phyloP scores from a whole-genome alignment of 2,888 invertebrate genomes.

The Leistus spinibarbis region DNA sequence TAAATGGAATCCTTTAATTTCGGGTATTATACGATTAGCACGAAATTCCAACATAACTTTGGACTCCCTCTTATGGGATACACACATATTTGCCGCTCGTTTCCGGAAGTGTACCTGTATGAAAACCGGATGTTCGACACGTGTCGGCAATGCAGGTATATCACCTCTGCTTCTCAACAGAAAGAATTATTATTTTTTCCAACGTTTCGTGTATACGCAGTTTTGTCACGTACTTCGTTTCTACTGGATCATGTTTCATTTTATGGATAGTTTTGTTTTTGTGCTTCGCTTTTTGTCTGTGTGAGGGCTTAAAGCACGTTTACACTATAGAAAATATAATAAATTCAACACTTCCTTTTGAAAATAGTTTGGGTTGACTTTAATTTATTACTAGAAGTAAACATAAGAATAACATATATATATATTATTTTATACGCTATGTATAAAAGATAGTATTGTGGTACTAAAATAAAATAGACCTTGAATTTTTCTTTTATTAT shows the following conservation, averaged over 20 bases:
- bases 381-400: not conserved
- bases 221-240: not conserved
- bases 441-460: too few species aligned
- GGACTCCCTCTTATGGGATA: not conserved
- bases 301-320: not conserved
- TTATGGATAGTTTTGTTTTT: not conserved
- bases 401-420: not conserved
- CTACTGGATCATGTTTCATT: not conserved
- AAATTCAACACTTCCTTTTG: not conserved
- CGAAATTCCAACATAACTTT: conserved; percentile 1
- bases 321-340: not conserved
- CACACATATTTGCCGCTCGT: not conserved
- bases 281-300: not conserved
- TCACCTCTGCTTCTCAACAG: not conserved
- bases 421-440: too few species aligned
- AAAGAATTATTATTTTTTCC: not conserved
- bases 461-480: not conserved
- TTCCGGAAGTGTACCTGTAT: not conserved
- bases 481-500: not conserved
- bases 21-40: conserved; percentile 18
- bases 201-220: not conserved
- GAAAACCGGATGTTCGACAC: conserved; percentile 13
- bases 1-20: conserved; percentile 32
- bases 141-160: not conserved
- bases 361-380: not conserved